Evolutionary conservation across 2,888 invertebrate genomes (phyloP), one percentile per base, ranked within the genome.

Genomic region (Mimumesa dahlbomi): DNA sequence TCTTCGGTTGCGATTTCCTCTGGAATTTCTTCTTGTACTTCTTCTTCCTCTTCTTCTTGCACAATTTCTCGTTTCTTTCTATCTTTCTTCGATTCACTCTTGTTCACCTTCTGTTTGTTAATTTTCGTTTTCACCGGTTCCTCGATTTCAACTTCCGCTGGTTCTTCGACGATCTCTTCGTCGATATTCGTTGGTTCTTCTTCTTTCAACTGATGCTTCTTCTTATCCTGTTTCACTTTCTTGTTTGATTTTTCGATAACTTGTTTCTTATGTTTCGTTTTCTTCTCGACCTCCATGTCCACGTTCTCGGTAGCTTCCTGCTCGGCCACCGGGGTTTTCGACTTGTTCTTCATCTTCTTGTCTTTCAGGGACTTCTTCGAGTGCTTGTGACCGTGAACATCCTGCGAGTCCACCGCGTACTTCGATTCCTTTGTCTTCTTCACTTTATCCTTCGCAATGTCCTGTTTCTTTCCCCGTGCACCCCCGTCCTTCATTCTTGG

Each of bases 301-400:
- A 66, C 42, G 2, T 29, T 31, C 6, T 25, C 31, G 13, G 34
- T n/a, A n/a, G 14, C 0, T 29, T 54, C 59, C 9, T 42, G 52
- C 13, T 40, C 14, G 16, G 77, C 52, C 7, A 22, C 49, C 0
- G 11, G 42, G 1, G 7, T 13, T 31, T 22, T 56, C 38, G 45
- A 45, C 45, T 72, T 58, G 0, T 56, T 50, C 14, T 74, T 57
- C 6, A 14, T 40, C 7, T 75, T 75, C 42, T 54, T 63, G 9
- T 65, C 61, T 18, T 76, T 75, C 14, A 2, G n/a, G 0, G 6
- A 11, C 38, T 56, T 73, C 43, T 71, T 76, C 2, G 64, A 59
- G 1, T 57, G 19, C 40, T 65, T 71, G 9, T 49, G 56, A 19
- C 2, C 5, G 0, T 58, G 22, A 0, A 16, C 38, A 3, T 66